A percentile compares a stretch with the other conserved stretches of the same genome.
Evolutionary conservation across 2,888 invertebrate species (phyloP).

Genomic region (Polyommatus icarus): DNA sequence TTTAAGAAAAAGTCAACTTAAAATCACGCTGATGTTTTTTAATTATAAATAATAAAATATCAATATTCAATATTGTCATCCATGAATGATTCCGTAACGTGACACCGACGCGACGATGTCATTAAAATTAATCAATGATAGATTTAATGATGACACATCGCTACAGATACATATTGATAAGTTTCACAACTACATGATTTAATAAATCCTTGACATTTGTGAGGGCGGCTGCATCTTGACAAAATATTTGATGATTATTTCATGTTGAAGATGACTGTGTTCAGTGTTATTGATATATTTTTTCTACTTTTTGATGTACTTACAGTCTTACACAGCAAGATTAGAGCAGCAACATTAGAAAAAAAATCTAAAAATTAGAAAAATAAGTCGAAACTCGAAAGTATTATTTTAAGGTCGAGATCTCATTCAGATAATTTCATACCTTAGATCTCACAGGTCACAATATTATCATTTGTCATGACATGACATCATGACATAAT

Average conservation of each 20-base stretch:
- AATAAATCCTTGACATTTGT: conserved; percentile 16
- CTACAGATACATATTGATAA: conserved; percentile 24
- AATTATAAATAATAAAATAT: not conserved
- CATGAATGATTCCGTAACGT: conserved; percentile 13
- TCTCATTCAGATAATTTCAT: no score
- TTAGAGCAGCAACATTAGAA: no score
- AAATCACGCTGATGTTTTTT: not conserved
- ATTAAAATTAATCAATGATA: conserved; percentile 12
- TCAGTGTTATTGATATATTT: not conserved
- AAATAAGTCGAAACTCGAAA: no score
- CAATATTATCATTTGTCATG: not conserved
- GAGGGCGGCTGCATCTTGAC: not conserved
- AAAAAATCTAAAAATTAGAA: not conserved
- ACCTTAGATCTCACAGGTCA: not conserved
- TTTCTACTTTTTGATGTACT: not conserved
- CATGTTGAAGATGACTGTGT: not conserved
- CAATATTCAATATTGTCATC: not conserved
- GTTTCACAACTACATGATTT: conserved; percentile 20
- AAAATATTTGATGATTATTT: conserved; percentile 7
- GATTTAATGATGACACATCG: conserved; percentile 11
- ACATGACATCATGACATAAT: no score
- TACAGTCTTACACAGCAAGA: no score
- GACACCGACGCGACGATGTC: not conserved
- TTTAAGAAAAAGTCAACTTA: not conserved
- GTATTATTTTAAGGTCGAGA: no score